Evolutionary conservation across 1,140 invertebrate species (phyloP), one percentile per base, ranked within the genome.

Genomic region (Caenorhabditis tropicalis): DNA sequence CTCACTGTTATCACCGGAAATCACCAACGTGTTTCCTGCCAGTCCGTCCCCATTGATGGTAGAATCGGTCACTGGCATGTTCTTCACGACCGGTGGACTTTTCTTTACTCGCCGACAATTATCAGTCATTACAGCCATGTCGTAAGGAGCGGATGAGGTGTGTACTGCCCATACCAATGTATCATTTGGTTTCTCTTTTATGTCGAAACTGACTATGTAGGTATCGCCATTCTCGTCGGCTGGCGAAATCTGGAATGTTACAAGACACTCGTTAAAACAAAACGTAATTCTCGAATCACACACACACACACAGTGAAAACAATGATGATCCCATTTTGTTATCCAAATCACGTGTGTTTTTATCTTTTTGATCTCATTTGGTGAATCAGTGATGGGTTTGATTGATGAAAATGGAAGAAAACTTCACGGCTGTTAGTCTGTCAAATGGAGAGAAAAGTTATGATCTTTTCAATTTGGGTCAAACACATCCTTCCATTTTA

Each of bases 81-180:
- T 60, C 60, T 60, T 65, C 82, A 82, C 60, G 15, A 82, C 29
- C 9, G 56, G 82, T 5, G 82, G 82, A 70, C 82, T 82, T 51
- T 82, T 82, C 27, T 82, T 82, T 24, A 82, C 82, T n/a, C 82
- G 19, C 21, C 51, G 56, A 39, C 82, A 82, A 51, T 82, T 82
- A 46, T 82, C 82, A 65, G 46, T 56, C 82, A 82, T 82, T 46
- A 65, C 58, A 65, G 82, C 82, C 82, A 82, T 82, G 43, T 82
- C 82, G 46, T 82, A 56, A 31, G 82, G 82, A 56, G 82, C 82
- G 51, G 82, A 82, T 39, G 82, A 51, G 27, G 58, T 82, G 48
- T 82, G 82, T 70, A 82, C 39, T 70, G 82, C 56, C 82, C 82
- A 82, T 31, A 74, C 46, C 43, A 70, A 46, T 24, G 65, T 74